A percentile compares a stretch with the other conserved stretches of the same genome.
phyloP scores from a whole-genome alignment of 2,113 vertebrate species.

The Notothenia rossii region DNA sequence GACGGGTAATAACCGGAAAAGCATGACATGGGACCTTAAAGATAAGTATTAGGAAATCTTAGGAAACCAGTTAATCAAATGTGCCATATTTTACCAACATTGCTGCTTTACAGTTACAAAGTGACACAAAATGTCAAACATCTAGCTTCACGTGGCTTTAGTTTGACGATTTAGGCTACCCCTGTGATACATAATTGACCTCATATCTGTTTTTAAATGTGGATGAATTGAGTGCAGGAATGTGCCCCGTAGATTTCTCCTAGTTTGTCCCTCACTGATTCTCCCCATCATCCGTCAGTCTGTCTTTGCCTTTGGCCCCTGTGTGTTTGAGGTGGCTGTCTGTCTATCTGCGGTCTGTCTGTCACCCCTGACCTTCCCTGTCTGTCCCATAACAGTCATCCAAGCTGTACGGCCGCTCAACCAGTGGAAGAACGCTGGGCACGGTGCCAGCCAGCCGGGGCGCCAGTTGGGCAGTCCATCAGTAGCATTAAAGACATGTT shows the following conservation, averaged over 20 bases:
- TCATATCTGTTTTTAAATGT: neutral
- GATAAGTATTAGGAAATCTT: too few relatives aligned
- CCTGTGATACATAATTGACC: neutral
- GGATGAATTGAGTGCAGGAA: neutral
- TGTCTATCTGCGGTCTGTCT: conserved; percentile 28
- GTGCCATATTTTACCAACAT: too few relatives aligned
- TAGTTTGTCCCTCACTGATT: conserved; percentile 12
- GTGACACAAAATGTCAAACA: neutral
- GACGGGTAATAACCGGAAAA: too few relatives aligned
- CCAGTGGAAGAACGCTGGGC: conserved; percentile 67
- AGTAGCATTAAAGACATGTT: conserved; percentile 77
- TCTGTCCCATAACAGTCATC: conserved; percentile 53
- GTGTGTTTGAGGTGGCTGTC: conserved; percentile 12
- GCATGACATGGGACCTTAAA: too few relatives aligned
- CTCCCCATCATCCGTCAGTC: neutral
- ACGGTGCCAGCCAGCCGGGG: conserved; percentile 65
- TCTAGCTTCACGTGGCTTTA: neutral
- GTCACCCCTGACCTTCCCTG: conserved; percentile 53
- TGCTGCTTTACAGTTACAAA: neutral
- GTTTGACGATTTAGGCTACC: neutral
- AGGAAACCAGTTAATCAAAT: too few relatives aligned
- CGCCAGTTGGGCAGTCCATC: conserved; percentile 77
- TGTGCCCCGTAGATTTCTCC: neutral
- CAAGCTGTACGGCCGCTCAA: conserved; percentile 53
- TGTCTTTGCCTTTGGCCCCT: conserved; percentile 39